phyloP scores from a whole-genome alignment of 2,888 invertebrate species.

The Frankliniella intonsa region DNA sequence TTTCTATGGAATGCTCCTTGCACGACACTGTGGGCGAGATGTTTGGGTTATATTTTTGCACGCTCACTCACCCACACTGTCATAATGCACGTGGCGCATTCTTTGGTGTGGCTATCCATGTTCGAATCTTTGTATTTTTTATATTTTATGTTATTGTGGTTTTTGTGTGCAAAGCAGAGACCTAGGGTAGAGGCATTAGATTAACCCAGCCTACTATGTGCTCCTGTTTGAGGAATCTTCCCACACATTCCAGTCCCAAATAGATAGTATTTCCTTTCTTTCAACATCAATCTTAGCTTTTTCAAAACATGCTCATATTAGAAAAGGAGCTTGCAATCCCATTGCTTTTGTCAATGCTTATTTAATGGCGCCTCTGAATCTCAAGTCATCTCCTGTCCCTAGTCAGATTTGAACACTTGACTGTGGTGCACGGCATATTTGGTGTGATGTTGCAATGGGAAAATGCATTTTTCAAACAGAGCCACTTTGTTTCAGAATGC shows the following conservation, averaged over 20 bases:
- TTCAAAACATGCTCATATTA: not conserved
- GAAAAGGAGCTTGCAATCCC: not conserved
- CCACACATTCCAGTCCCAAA: not conserved
- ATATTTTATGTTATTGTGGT: not conserved
- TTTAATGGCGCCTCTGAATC: not conserved
- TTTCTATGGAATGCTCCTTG: constrained; percentile 35
- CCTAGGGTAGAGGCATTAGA: constrained; percentile 15
- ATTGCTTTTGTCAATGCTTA: constrained; percentile 8
- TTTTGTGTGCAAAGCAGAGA: constrained; percentile 20
- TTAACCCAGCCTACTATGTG: not conserved
- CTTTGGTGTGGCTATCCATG: constrained; percentile 22
- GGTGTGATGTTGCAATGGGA: not conserved
- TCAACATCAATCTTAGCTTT: not conserved
- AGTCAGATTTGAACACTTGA: not conserved
- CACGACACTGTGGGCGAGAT: constrained; percentile 36
- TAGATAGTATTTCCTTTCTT: not conserved
- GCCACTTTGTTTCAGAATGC: not conserved
- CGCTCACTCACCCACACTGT: constrained; percentile 25
- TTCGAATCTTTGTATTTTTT: not conserved
- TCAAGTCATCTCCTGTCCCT: not conserved
- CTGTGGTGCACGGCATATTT: not conserved
- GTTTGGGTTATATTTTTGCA: constrained; percentile 29
- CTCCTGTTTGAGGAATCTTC: constrained; percentile 10
- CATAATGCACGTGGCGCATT: constrained; percentile 26
- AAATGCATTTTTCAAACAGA: constrained; percentile 7